Evolutionary conservation across 1,140 invertebrate species (phyloP).

Genomic region (Neodiprion pinetum): DNA sequence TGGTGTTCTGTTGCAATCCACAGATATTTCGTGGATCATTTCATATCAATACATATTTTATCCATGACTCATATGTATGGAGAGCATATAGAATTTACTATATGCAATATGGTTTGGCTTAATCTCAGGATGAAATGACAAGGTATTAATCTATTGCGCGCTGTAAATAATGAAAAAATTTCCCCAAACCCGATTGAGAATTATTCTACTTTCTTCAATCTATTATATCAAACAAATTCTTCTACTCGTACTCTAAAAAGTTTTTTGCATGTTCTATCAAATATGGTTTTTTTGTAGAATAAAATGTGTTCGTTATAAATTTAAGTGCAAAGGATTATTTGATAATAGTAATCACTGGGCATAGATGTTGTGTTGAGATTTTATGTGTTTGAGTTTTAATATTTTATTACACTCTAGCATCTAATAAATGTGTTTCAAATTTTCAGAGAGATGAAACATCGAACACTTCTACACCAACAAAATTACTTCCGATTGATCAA

Average conservation of each 20-base stretch:
- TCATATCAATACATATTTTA: not conserved
- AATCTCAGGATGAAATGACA: not conserved
- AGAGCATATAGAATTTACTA: not conserved
- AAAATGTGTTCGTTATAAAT: not conserved
- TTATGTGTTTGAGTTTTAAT: not conserved
- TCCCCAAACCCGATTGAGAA: too few relatives aligned
- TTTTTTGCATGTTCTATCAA: not conserved
- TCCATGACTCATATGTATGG: not conserved
- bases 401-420: not conserved
- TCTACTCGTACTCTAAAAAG: too few relatives aligned
- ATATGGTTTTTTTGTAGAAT: not conserved
- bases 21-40: not conserved
- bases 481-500: slow-evolving; percentile 57
- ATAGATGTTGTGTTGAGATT: slow-evolving; percentile 1
- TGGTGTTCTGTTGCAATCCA: not conserved
- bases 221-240: too few relatives aligned
- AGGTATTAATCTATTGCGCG: too few relatives aligned
- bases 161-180: too few relatives aligned
- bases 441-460: slow-evolving; percentile 63
- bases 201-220: too few relatives aligned
- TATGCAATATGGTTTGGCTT: not conserved
- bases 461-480: slow-evolving; percentile 55
- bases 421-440: slow-evolving; percentile 15
- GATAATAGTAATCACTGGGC: not conserved
- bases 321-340: not conserved